Evolutionary conservation across 2,797 vertebrate genomes (phyloP).

Genomic region (Enteromius radiatus): DNA sequence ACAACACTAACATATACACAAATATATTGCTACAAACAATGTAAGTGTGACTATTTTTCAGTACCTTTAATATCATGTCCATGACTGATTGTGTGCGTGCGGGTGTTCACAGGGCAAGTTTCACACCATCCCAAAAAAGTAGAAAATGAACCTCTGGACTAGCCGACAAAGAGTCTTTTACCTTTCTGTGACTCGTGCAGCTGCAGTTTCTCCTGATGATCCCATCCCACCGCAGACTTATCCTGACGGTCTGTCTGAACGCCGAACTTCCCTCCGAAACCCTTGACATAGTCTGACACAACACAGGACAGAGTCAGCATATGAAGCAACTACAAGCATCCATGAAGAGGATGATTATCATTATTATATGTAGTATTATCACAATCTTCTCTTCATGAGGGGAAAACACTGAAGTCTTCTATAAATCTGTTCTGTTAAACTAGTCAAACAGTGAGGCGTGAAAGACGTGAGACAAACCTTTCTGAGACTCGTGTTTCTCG

Average conservation of each 20-base stretch:
- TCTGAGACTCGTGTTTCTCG: slow-evolving; percentile 86
- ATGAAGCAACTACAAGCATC: not conserved
- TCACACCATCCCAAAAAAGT: no score
- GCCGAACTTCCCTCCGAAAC: slow-evolving; percentile 96
- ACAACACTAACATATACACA: no score
- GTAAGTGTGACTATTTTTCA: no score
- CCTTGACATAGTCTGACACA: slow-evolving; percentile 90
- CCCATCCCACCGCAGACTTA: slow-evolving; percentile 96
- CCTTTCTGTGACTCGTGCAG: slow-evolving; percentile 98
- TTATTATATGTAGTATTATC: not conserved
- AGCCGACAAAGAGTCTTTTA: slow-evolving; percentile 63
- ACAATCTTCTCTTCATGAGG: not conserved
- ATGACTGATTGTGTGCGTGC: no score
- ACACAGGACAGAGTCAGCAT: not conserved
- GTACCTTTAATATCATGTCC: no score
- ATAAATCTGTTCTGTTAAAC: not conserved
- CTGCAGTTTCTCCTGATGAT: slow-evolving; percentile 95
- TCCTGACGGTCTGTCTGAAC: slow-evolving; percentile 97
- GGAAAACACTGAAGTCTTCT: not conserved
- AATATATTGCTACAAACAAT: no score
- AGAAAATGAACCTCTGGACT: no score
- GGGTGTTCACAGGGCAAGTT: no score
- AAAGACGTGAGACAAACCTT: slow-evolving; percentile 67
- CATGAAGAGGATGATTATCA: not conserved
- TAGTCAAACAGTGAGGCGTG: not conserved